Conservation (phyloP, 37 sponge, comb jelly and placozoan species). For the Ephydatia muelleri region DNA sequence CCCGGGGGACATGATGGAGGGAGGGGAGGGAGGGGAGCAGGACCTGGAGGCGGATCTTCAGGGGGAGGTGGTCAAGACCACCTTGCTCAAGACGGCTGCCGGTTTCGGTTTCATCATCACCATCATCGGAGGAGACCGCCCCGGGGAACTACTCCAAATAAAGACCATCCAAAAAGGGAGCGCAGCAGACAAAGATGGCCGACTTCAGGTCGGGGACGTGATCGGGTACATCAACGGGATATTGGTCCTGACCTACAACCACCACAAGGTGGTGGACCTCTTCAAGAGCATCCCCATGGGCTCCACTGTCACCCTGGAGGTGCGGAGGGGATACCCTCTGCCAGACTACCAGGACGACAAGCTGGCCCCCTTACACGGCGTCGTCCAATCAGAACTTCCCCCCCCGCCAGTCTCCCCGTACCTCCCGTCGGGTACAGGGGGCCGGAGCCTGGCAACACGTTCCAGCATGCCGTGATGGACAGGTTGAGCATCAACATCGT, state of each 20-base stretch:
- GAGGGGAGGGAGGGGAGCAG: slow-evolving; percentile 42
- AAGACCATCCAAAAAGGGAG: slow-evolving; percentile 88
- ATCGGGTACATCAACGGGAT: slow-evolving; percentile 92
- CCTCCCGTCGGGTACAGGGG: background rate
- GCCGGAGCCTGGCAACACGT: background rate
- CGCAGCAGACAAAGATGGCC: slow-evolving; percentile 83
- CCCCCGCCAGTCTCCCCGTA: background rate
- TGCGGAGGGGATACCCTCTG: slow-evolving; percentile 72
- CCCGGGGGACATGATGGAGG: background rate
- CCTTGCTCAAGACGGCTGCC: slow-evolving; percentile 70
- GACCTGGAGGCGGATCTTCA: slow-evolving; percentile 68
- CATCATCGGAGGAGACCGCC: slow-evolving; percentile 93
- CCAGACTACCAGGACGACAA: slow-evolving; percentile 45
- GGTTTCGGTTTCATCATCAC: slow-evolving; percentile 99
- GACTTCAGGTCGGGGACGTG: slow-evolving; percentile 82
- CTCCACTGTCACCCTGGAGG: slow-evolving; percentile 76
- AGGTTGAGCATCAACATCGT: slow-evolving; percentile 63
- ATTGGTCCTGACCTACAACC: slow-evolving; percentile 80
- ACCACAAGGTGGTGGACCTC: slow-evolving; percentile 91
- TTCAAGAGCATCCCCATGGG: slow-evolving; percentile 79
- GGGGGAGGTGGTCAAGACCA: slow-evolving; percentile 59
- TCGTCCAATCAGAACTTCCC: background rate
- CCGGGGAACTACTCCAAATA: slow-evolving; percentile 92
- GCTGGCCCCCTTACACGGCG: slow-evolving; percentile 46
- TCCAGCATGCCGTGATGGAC: slow-evolving; percentile 27